Percentiles rank a stretch among this genome's conserved stretches.
Evolutionary conservation across 2,797 vertebrate genomes (phyloP).

Genomic region (Cossypha niveicapilla): DNA sequence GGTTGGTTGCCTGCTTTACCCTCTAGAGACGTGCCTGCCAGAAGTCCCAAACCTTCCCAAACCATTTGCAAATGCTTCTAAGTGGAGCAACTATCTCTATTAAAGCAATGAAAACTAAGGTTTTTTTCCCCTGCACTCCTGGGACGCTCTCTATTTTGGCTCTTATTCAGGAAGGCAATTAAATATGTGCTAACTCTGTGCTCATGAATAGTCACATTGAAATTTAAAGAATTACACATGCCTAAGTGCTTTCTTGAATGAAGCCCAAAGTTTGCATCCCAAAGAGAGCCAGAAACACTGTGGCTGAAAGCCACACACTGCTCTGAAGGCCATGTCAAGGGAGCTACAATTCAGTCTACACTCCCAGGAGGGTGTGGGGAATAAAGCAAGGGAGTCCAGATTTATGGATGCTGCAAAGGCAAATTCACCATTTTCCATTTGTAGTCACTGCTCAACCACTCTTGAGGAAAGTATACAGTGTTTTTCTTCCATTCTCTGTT

Average conservation of each 20-base stretch:
- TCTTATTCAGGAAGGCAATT: slow-evolving; percentile 59
- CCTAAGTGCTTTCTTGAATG: slow-evolving; percentile 69
- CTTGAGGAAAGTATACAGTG: neutral
- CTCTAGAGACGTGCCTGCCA: neutral
- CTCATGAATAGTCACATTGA: slow-evolving; percentile 58
- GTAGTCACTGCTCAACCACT: neutral
- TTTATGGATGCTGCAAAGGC: neutral
- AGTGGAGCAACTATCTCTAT: slow-evolving; percentile 29
- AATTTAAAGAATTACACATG: slow-evolving; percentile 62
- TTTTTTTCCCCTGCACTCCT: slow-evolving; percentile 5
- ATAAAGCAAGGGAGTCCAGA: neutral
- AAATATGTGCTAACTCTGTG: slow-evolving; percentile 58
- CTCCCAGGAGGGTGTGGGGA: neutral
- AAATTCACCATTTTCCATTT: neutral
- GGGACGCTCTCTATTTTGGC: slow-evolving; percentile 51
- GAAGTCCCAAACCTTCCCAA: slow-evolving; percentile 16
- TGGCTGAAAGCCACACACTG: slow-evolving; percentile 9
- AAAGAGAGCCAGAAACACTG: slow-evolving; percentile 32
- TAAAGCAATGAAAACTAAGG: slow-evolving; percentile 31
- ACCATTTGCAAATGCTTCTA: slow-evolving; percentile 27
- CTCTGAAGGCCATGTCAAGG: neutral
- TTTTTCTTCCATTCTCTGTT: neutral
- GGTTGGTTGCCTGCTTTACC: neutral
- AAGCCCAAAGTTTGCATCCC: slow-evolving; percentile 49
- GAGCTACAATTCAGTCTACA: neutral